Evolutionary conservation across 2,888 invertebrate species (phyloP), one percentile per base, ranked within the genome.

Genomic region (Habroteleia sp.): DNA sequence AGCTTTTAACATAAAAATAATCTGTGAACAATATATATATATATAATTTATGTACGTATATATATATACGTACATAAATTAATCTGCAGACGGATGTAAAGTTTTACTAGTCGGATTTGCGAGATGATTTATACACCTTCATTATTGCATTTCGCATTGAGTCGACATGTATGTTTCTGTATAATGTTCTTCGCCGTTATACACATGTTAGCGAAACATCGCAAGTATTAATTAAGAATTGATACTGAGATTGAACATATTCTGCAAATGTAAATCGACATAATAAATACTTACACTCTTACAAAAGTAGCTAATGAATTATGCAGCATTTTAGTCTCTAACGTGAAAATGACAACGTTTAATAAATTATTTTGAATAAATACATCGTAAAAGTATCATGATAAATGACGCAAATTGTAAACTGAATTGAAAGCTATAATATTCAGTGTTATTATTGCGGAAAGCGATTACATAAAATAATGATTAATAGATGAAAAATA

Each of bases 151-250:
- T 48, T 46, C 48, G 31, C 37, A 27, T 44, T 10, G 27, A 27
- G 37, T 17, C 41, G 48, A 48, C 44, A 46, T 44, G 48, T 69
- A 60, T 60, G 37, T 60, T 52, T 60, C 60, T 20, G 23, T 37
- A 44, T 41, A 44, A 48, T 33, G 41, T 10, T 14, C 3, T 13
- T 20, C 20, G 16, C 27, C 48, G 68, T 42, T 60, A 42, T 46
- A 54, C 69, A 62, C 54, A 44, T 52, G 69, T 60, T 60, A 39
- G 13, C 33, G 37, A 46, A 65, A 27, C 48, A 48, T 58, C 44
- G 41, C 20, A 20, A n/a, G 27, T 62, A 56, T 71, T 62, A 71
- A 71, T 71, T 62, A 60, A 62, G 60, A 39, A 71, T 71, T 71
- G 60, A 71, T 46, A 39, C 31, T 16, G 46, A 62, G 69, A 62